Evolutionary conservation across 2,888 invertebrate species (phyloP).

Genomic region (Encarsia formosa): DNA sequence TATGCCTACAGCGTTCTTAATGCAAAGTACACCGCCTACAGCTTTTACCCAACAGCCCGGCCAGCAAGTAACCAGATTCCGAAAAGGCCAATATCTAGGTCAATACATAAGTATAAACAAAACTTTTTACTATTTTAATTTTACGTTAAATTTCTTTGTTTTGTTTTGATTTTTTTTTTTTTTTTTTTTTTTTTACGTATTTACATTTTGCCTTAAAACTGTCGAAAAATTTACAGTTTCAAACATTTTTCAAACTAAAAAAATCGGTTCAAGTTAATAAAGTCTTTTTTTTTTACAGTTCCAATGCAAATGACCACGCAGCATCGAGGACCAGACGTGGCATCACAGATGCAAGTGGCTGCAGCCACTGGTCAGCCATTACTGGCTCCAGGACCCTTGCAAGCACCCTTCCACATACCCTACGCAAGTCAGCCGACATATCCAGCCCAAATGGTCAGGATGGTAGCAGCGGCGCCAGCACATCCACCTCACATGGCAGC

Average conservation of each 20-base stretch:
- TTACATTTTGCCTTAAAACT: neutral
- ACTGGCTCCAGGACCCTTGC: constrained; percentile 75
- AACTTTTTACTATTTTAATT: neutral
- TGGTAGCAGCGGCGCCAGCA: constrained; percentile 47
- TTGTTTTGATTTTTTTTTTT: too few relatives aligned
- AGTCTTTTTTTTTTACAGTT: constrained; percentile 39
- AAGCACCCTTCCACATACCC: constrained; percentile 62
- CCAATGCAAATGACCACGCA: constrained; percentile 52
- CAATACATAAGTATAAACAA: too few relatives aligned
- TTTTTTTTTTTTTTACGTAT: too few relatives aligned
- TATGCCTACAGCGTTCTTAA: constrained; percentile 53
- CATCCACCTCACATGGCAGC: constrained; percentile 44
- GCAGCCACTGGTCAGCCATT: constrained; percentile 79
- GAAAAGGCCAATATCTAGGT: constrained; percentile 50
- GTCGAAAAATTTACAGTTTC: neutral
- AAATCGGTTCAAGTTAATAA: neutral
- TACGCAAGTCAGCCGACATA: constrained; percentile 57
- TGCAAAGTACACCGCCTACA: constrained; percentile 53
- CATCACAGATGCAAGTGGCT: constrained; percentile 75
- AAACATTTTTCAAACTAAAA: neutral
- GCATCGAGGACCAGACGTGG: constrained; percentile 56
- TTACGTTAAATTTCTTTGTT: neutral
- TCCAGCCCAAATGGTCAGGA: constrained; percentile 53
- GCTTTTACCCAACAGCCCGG: constrained; percentile 46
- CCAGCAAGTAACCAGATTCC: constrained; percentile 47